A percentile compares a stretch with the other conserved stretches of the same genome.
phyloP scores from a whole-genome alignment of 1,140 invertebrate genomes.

The Zaprionus vittiger region DNA sequence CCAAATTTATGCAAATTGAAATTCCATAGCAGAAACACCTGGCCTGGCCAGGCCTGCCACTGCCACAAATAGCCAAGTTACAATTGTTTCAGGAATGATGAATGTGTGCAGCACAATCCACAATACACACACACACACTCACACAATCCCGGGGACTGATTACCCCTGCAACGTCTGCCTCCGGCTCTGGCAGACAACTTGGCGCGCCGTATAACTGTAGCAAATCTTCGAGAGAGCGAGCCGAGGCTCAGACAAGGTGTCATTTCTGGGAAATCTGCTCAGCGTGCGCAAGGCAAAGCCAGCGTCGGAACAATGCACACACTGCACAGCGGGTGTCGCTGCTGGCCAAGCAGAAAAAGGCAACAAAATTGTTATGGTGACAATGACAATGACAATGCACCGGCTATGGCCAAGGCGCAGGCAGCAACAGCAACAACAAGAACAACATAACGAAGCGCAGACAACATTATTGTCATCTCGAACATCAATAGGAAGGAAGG shows the following conservation, averaged over 20 bases:
- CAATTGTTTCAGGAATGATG: conserved; percentile 46
- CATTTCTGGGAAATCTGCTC: conserved; percentile 76
- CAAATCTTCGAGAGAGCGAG: conserved; percentile 42
- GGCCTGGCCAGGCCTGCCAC: conserved; percentile 18
- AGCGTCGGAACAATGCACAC: conserved; percentile 36
- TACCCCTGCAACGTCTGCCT: conserved; percentile 4
- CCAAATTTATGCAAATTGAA: conserved; percentile 81
- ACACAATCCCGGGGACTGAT: conserved; percentile 40
- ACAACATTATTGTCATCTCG: conserved; percentile 76
- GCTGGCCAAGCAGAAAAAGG: conserved; percentile 42
- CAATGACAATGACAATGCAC: conserved; percentile 62
- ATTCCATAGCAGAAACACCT: conserved; percentile 72
- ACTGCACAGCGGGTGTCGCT: conserved; percentile 60
- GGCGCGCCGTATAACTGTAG: conserved; percentile 73
- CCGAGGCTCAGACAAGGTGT: conserved; percentile 61
- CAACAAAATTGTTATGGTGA: conserved; percentile 69
- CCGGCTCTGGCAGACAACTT: conserved; percentile 58
- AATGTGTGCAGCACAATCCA: conserved; percentile 25
- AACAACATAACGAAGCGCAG: conserved; percentile 68
- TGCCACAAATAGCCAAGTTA: conserved; percentile 11
- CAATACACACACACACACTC: conserved; percentile 15
- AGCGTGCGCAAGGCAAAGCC: conserved; percentile 53
- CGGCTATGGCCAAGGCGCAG: conserved; percentile 22
- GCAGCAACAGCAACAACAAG: conserved; percentile 9
- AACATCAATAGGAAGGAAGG: conserved; percentile 29